Conservation (phyloP, 2,888 invertebrate species). For the Drosophila nr. perissopoda region DNA sequence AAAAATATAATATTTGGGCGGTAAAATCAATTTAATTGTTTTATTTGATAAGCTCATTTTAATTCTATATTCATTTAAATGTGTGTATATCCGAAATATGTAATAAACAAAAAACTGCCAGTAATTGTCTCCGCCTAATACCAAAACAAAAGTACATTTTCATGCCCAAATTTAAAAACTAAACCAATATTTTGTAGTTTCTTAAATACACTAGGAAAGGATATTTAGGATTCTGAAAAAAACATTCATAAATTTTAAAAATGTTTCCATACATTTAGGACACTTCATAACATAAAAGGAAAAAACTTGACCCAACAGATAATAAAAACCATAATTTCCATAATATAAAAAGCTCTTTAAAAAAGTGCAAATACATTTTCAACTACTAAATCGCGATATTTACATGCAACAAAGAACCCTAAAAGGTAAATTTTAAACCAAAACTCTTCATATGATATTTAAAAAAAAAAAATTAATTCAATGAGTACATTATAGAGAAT, state of each 20-base stretch:
- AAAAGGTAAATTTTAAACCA: slow-evolving; percentile 44
- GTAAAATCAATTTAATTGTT: slow-evolving; percentile 50
- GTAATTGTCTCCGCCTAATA: slow-evolving; percentile 75
- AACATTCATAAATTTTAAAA: slow-evolving; percentile 9
- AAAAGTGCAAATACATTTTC: slow-evolving; percentile 25
- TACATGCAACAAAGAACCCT: slow-evolving; percentile 32
- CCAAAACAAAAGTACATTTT: slow-evolving; percentile 22
- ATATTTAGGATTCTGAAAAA: slow-evolving; percentile 5
- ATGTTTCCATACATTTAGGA: slow-evolving; percentile 13
- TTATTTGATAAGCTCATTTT: slow-evolving; percentile 40
- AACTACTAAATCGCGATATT: slow-evolving; percentile 38
- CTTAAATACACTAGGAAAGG: slow-evolving; percentile 7
- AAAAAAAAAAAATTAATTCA: slow-evolving; percentile 29
- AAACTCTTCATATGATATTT: slow-evolving; percentile 48
- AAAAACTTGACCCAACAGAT: slow-evolving; percentile 6
- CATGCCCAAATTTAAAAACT: slow-evolving; percentile 40
- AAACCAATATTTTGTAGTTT: slow-evolving; percentile 32
- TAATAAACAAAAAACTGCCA: slow-evolving; percentile 72
- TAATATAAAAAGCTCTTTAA: slow-evolving; percentile 18
- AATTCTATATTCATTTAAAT: slow-evolving; percentile 31
- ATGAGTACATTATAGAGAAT: slow-evolving; percentile 55
- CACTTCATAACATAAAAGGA: slow-evolving; percentile 8
- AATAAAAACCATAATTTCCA: slow-evolving; percentile 18
- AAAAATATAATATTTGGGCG: slow-evolving; percentile 39
- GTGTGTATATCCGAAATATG: slow-evolving; percentile 30